Evolutionary conservation across 1,140 invertebrate genomes (phyloP).

Genomic region (Orchesella cincta): DNA sequence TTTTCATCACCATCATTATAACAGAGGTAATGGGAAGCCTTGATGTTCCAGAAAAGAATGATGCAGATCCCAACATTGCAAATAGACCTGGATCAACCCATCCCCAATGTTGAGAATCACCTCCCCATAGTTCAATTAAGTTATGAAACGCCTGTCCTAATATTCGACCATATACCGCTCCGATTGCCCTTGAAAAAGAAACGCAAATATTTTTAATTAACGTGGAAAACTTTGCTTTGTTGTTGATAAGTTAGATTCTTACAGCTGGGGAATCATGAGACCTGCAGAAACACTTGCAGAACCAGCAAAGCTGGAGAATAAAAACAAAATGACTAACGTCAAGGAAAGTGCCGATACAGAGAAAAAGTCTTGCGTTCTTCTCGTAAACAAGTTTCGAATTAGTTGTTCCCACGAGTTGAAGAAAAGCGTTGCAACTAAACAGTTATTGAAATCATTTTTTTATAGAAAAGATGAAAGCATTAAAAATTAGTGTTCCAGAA

Average conservation of each 20-base stretch:
- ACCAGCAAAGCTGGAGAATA: constrained; percentile 57
- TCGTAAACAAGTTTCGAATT: constrained; percentile 57
- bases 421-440: constrained; percentile 56
- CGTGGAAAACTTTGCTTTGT: too few relatives aligned
- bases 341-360: constrained; percentile 52
- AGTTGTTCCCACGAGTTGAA: constrained; percentile 58
- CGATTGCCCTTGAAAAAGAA: constrained; percentile 44
- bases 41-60: constrained; percentile 59
- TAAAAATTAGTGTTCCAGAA: too few relatives aligned
- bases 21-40: constrained; percentile 58
- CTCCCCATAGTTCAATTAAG: background rate
- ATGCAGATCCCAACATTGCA: constrained; percentile 58
- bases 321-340: constrained; percentile 53
- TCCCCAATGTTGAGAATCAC: constrained; percentile 50
- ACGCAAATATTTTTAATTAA: too few relatives aligned
- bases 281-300: constrained; percentile 56
- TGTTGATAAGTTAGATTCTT: background rate
- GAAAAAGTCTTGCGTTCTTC: constrained; percentile 57
- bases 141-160: constrained; percentile 52
- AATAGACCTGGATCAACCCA: constrained; percentile 61
- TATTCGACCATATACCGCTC: constrained; percentile 58
- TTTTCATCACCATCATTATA: constrained; percentile 55
- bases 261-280: constrained; percentile 56
- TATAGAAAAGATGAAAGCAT: background rate
- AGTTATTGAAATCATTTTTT: background rate